Percentiles rank a stretch among this genome's conserved stretches.
phyloP scores from a whole-genome alignment of 2,888 invertebrate species.

The Sphaeridia pumilis region DNA sequence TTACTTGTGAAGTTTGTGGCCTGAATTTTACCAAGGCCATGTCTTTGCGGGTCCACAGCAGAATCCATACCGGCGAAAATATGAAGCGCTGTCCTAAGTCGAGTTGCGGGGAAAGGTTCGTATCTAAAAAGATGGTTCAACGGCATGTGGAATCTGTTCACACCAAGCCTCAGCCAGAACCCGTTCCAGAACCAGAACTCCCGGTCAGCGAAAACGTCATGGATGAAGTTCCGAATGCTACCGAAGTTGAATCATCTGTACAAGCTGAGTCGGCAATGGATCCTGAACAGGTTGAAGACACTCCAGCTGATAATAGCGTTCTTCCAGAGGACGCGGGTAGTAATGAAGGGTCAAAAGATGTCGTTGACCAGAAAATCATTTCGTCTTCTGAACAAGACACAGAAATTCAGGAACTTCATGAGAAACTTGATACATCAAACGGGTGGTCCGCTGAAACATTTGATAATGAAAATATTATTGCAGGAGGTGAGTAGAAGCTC shows the following conservation, averaged over 20 bases:
- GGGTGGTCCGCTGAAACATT: no score
- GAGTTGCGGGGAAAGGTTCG: slow-evolving; percentile 65
- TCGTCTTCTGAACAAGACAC: no score
- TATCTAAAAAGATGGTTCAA: slow-evolving; percentile 62
- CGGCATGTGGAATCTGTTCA: slow-evolving; percentile 48
- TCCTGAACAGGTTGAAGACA: slow-evolving; percentile 26
- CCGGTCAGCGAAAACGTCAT: not conserved
- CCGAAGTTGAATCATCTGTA: not conserved
- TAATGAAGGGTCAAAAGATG: no score
- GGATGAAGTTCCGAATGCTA: not conserved
- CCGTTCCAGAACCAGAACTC: not conserved
- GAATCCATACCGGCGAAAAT: slow-evolving; percentile 57
- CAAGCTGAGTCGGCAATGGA: not conserved
- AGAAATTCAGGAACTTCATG: no score
- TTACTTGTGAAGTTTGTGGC: slow-evolving; percentile 69
- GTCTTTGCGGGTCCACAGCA: slow-evolving; percentile 69
- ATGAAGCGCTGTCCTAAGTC: slow-evolving; percentile 54
- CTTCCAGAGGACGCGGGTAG: no score
- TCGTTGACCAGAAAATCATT: no score
- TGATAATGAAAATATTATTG: no score
- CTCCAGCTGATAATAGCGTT: no score
- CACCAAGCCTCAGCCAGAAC: slow-evolving; percentile 7
- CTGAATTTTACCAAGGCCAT: slow-evolving; percentile 63
- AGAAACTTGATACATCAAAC: no score
- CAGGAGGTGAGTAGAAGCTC: no score